phyloP scores from a whole-genome alignment of 2,797 vertebrate genomes.

The Mus caroli region DNA sequence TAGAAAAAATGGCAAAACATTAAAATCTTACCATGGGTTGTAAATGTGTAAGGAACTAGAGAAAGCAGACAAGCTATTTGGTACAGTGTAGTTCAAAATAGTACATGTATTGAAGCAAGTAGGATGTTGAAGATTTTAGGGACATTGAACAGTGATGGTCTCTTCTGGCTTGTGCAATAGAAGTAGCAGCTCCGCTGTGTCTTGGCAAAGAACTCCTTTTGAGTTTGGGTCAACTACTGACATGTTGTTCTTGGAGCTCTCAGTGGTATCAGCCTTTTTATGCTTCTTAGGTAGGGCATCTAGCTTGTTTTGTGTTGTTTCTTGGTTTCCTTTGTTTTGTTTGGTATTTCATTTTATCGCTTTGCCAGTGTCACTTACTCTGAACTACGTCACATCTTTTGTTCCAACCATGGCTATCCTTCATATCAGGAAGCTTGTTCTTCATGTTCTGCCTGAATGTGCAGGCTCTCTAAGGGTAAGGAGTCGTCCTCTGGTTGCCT shows the following conservation, averaged over 20 bases:
- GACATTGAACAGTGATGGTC: not conserved
- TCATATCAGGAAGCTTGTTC: not conserved
- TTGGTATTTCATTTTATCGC: not conserved
- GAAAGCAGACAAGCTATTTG: not conserved
- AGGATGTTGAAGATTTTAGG: not conserved
- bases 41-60: not conserved
- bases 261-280: not conserved
- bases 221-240: not conserved
- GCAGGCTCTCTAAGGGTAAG: not conserved
- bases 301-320: not conserved
- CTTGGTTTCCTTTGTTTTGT: not conserved
- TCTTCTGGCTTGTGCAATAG: not conserved
- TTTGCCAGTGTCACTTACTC: not conserved
- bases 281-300: not conserved
- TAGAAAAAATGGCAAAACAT: constrained; percentile 3
- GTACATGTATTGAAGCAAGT: not conserved
- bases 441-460: not conserved
- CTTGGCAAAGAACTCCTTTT: not conserved
- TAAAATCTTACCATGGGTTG: not conserved
- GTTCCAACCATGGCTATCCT: not conserved
- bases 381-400: not conserved
- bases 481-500: not conserved
- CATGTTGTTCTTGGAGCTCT: not conserved
- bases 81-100: not conserved
- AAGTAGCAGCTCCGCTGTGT: not conserved